Conservation (phyloP, 2,797 vertebrate species). For the Tolypeutes matacus region DNA sequence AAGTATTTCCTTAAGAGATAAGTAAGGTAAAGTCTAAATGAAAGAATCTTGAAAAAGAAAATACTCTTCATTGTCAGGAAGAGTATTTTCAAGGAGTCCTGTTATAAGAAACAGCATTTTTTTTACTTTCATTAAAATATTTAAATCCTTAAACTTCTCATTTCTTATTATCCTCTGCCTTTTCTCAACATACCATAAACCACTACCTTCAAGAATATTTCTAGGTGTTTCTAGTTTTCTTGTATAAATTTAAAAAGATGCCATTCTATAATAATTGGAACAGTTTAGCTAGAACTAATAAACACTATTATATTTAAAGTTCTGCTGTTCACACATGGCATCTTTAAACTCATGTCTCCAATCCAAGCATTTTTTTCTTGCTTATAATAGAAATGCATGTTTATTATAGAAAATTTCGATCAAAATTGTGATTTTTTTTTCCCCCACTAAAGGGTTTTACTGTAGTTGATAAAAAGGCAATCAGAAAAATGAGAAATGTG, state of each 20-base stretch:
- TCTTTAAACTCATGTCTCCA: background rate
- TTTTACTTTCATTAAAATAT: background rate
- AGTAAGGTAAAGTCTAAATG: background rate
- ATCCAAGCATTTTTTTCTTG: background rate
- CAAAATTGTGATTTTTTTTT: background rate
- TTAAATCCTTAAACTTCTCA: background rate
- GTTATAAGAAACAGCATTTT: background rate
- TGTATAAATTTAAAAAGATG: background rate
- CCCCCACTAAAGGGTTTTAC: background rate
- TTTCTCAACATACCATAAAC: background rate
- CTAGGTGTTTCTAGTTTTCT: background rate
- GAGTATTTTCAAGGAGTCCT: background rate
- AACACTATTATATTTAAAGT: background rate
- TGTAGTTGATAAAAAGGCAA: slow-evolving; percentile 16
- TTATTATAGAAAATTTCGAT: slow-evolving; percentile 25
- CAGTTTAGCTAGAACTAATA: background rate
- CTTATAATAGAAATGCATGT: slow-evolving; percentile 6
- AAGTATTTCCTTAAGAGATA: slow-evolving; percentile 40
- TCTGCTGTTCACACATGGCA: background rate
- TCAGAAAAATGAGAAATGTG: background rate
- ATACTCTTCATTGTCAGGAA: background rate
- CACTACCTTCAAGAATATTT: background rate
- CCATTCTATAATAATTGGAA: background rate
- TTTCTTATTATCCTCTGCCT: background rate
- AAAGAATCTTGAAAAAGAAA: background rate